Evolutionary conservation across 2,113 vertebrate genomes (phyloP), one percentile per base, ranked within the genome.

Genomic region (Spheniscus mendiculus): DNA sequence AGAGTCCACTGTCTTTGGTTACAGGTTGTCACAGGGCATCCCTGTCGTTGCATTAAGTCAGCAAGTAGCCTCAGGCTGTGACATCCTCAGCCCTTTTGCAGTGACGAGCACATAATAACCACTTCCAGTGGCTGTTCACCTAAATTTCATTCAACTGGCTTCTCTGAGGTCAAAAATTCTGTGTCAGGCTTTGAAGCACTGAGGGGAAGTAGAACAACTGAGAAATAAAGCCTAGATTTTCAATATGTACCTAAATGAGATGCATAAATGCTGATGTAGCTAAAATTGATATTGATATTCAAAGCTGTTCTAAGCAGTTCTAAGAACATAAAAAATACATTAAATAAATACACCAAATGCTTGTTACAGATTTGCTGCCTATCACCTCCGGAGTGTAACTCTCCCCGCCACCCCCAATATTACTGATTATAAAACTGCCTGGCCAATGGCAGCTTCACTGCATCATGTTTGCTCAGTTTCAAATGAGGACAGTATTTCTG

Each of bases 271-370:
- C 86, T 84, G 80, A 91, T 89, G 80, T 81, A 67, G 83, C 63
- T 94, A 87, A 89, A 94, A 87, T 82, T 42, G n/a, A 42, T 78
- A 66, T 55, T 94, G 80, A 59, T 85, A 95, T 86, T 92, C 76
- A 89, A 53, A 94, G 77, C 80, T 96, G 55, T 59, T 96, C 76
- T 49, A 84, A 94, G 76, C 89, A 81, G 55, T 87, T 95, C 80
- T 81, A 74, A 81, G 87, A 93, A 89, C n/a, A 84, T 91, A 32
- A 96, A 95, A 95, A 78, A 50, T 83, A 69, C 38, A 50, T 81
- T 89, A 70, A 81, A 84, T 90, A 93, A 95, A 87, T 78, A 47
- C 29, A 76, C 36, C 59, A 55, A 95, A 62, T 89, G 19, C 55
- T 70, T 81, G 42, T 89, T 92, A 66, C 42, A 67, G 62, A 70